A percentile compares a stretch with the other conserved stretches of the same genome.
phyloP scores from a whole-genome alignment of 2,113 vertebrate species.

The Clarias gariepinus region DNA sequence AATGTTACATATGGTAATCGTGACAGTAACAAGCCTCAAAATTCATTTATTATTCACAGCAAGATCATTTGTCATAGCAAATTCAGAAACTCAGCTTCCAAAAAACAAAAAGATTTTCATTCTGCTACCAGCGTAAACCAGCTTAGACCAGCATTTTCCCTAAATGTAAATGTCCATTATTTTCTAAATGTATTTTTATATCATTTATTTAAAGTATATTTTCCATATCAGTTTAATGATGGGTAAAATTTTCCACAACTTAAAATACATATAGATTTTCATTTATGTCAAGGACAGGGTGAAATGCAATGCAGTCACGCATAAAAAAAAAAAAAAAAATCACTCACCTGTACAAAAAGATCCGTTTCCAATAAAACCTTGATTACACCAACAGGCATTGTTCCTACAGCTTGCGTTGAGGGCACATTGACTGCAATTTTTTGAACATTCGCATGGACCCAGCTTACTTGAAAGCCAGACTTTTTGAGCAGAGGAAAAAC shows the following conservation, averaged over 20 bases:
- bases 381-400: slow-evolving; percentile 63
- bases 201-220: neutral
- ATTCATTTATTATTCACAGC: neutral
- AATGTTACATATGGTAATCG: neutral
- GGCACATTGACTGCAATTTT: slow-evolving; percentile 69
- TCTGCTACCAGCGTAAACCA: neutral
- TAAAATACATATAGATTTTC: too few relatives aligned
- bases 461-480: slow-evolving; percentile 74
- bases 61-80: neutral
- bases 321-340: slow-evolving; percentile 28
- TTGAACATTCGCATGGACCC: slow-evolving; percentile 65
- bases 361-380: slow-evolving; percentile 73
- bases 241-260: neutral
- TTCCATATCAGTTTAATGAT: slow-evolving; percentile 1
- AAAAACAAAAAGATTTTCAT: neutral
- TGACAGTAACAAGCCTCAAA: neutral
- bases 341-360: slow-evolving; percentile 67
- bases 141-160: slow-evolving; percentile 5
- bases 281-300: neutral
- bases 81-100: neutral
- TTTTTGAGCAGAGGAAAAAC: slow-evolving; percentile 40
- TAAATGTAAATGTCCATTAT: neutral
- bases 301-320: neutral
- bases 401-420: slow-evolving; percentile 60
- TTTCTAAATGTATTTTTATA: neutral